Evolutionary conservation across 2,888 invertebrate species (phyloP).

Genomic region (Exocentrus adspersus): DNA sequence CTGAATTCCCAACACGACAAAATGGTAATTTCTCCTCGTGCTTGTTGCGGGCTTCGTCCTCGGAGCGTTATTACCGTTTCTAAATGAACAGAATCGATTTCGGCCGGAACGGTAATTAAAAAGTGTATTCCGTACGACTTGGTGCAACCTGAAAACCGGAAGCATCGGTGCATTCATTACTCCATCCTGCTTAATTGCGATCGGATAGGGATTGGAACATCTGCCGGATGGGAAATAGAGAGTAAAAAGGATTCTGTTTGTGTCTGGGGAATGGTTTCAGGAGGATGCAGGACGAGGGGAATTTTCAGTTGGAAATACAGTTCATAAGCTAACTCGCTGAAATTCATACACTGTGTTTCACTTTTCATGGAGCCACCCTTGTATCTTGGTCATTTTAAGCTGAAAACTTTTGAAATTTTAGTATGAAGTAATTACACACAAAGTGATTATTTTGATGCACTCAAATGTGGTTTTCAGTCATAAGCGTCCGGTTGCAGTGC

Average conservation of each 20-base stretch:
- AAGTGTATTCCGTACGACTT: not conserved
- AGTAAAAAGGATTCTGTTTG: not conserved
- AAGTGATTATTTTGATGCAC: too few species aligned
- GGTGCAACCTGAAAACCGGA: not conserved
- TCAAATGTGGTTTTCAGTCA: too few species aligned
- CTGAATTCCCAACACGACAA: not conserved
- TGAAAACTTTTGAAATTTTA: too few species aligned
- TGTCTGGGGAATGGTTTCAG: too few species aligned
- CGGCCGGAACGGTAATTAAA: slow-evolving; percentile 13
- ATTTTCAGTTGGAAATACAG: too few species aligned
- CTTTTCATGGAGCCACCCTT: too few species aligned
- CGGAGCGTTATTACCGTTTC: slow-evolving; percentile 19
- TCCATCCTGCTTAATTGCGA: not conserved
- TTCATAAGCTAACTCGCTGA: too few species aligned
- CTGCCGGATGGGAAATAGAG: not conserved
- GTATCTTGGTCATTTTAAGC: too few species aligned
- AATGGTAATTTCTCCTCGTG: slow-evolving; percentile 18
- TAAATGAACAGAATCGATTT: slow-evolving; percentile 11
- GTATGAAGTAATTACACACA: too few species aligned
- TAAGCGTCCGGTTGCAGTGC: too few species aligned
- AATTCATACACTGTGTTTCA: too few species aligned
- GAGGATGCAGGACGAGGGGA: too few species aligned
- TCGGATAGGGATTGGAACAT: not conserved
- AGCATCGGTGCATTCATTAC: not conserved
- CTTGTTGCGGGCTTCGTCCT: not conserved